Evolutionary conservation across 1,140 invertebrate species (phyloP).

Genomic region (Dendroctonus ponderosae): DNA sequence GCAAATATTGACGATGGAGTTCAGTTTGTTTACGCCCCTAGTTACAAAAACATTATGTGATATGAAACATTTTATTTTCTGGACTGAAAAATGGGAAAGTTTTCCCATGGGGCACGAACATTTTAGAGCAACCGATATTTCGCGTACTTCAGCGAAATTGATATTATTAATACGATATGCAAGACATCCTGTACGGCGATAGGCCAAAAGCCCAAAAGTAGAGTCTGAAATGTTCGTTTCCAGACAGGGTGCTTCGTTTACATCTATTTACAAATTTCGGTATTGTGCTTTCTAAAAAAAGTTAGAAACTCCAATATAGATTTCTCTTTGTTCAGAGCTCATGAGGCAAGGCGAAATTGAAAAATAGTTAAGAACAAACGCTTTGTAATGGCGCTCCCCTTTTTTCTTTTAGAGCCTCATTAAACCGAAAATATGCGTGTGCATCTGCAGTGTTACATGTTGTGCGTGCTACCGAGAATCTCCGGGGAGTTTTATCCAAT

Average conservation of each 20-base stretch:
- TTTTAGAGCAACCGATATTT: conserved; percentile 1
- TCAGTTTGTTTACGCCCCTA: too few species aligned
- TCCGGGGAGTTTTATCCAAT: conserved; percentile 36
- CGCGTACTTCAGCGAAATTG: background rate
- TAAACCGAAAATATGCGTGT: conserved; percentile 44
- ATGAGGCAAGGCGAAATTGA: too few species aligned
- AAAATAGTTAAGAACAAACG: background rate
- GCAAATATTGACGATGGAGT: too few species aligned
- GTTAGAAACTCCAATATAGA: background rate
- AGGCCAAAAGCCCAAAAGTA: too few species aligned
- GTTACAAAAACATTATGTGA: too few species aligned
- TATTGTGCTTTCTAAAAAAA: background rate
- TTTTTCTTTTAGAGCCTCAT: conserved; percentile 36
- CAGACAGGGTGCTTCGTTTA: too few species aligned
- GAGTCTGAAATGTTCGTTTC: too few species aligned
- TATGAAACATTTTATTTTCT: too few species aligned
- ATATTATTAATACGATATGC: conserved; percentile 1
- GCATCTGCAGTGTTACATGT: conserved; percentile 40
- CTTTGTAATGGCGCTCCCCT: conserved; percentile 9
- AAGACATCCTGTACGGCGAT: background rate
- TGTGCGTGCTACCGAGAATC: conserved; percentile 38
- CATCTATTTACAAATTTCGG: too few species aligned
- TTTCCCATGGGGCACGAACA: background rate
- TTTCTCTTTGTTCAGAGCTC: background rate
- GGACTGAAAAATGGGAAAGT: too few species aligned